These are phyloP conservation scores for Metalampra italica DNA, from an alignment of 2,888 invertebrate species.

Conservation along the genomic window DNA sequence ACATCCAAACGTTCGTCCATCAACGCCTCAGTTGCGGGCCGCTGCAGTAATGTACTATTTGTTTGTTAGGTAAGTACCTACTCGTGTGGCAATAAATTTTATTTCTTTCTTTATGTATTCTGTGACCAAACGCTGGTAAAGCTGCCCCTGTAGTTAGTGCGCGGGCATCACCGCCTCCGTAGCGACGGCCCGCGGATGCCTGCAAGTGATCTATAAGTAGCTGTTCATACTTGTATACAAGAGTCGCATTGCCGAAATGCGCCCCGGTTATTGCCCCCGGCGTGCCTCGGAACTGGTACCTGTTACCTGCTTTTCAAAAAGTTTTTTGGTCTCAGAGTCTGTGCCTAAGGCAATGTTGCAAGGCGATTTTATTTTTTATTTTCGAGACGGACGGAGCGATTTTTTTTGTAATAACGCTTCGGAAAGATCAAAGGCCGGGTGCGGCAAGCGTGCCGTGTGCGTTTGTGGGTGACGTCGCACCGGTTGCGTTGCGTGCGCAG, in stretches of 20 bases:
- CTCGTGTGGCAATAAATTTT: no score
- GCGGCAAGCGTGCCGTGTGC: no score
- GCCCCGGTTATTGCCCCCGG: conserved; percentile 68
- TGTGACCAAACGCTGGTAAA: background rate
- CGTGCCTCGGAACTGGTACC: conserved; percentile 45
- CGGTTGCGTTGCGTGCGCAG: no score
- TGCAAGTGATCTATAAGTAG: background rate
- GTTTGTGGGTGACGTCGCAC: no score
- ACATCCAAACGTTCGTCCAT: no score
- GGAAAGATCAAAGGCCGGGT: no score
- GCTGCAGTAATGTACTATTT: no score
- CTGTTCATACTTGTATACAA: conserved; percentile 6
- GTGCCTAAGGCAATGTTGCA: background rate
- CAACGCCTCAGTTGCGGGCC: no score
- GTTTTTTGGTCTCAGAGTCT: conserved; percentile 5
- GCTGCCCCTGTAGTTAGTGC: background rate
- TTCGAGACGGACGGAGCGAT: background rate
- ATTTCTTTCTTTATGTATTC: no score
- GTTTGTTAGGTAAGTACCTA: no score
- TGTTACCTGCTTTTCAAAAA: conserved; percentile 28
- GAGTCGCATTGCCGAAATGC: conserved; percentile 51
- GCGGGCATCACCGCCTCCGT: background rate
- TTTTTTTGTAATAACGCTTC: no score
- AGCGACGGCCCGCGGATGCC: background rate
- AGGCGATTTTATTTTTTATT: background rate